phyloP scores from a whole-genome alignment of 2,888 invertebrate genomes.

The Frankliniella fusca region DNA sequence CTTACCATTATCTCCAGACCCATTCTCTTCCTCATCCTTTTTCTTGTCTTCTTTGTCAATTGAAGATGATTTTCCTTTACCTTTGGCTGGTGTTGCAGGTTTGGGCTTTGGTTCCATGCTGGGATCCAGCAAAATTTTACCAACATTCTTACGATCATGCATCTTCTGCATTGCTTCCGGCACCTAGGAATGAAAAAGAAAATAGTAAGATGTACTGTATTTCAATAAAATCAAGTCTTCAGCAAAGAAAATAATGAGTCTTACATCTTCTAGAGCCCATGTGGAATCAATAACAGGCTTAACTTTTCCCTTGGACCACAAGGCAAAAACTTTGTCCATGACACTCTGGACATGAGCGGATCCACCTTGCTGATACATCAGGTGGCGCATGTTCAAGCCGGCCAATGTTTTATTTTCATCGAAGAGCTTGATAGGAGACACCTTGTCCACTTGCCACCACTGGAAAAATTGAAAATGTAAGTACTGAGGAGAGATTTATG shows the following conservation, averaged over 20 bases:
- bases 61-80: conserved; percentile 55
- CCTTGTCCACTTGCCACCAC: conserved; percentile 93
- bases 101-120: conserved; percentile 73
- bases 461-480: conserved; percentile 45
- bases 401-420: conserved; percentile 82
- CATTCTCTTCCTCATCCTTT: conserved; percentile 50
- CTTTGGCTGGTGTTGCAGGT: conserved; percentile 72
- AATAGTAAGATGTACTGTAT: not conserved
- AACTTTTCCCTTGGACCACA: conserved; percentile 75
- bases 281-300: conserved; percentile 78
- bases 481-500: conserved; percentile 27
- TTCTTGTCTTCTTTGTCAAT: conserved; percentile 63
- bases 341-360: conserved; percentile 66
- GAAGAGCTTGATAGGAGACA: conserved; percentile 80
- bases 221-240: not conserved
- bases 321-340: conserved; percentile 66
- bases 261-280: conserved; percentile 82
- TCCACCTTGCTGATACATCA: conserved; percentile 74
- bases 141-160: conserved; percentile 87
- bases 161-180: conserved; percentile 88
- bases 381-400: conserved; percentile 77
- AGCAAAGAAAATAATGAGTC: conserved; percentile 43
- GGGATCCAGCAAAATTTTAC: conserved; percentile 80
- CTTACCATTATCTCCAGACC: conserved; percentile 46
- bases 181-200: conserved; percentile 53